phyloP scores from a whole-genome alignment of 2,113 vertebrate genomes.

The Empidonax alnorum region DNA sequence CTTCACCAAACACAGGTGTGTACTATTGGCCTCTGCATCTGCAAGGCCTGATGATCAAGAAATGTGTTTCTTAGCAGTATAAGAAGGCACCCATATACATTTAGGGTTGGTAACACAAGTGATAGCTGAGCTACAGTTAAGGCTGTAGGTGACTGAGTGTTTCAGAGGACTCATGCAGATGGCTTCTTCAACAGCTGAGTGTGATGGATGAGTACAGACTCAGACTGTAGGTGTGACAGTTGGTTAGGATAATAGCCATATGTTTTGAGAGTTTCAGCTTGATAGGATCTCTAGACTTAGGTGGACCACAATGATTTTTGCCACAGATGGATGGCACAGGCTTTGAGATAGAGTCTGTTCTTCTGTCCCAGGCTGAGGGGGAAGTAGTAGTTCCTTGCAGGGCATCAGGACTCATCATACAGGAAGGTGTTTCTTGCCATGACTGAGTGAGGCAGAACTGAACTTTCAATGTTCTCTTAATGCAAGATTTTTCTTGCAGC shows the following conservation, averaged over 20 bases:
- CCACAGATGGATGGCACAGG: neutral
- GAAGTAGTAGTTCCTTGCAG: neutral
- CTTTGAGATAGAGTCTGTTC: neutral
- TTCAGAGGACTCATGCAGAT: neutral
- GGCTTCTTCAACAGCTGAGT: neutral
- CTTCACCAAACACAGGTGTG: neutral
- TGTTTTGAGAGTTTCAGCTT: neutral
- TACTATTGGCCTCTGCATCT: neutral
- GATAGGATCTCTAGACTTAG: neutral
- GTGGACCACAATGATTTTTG: neutral
- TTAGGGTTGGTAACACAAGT: neutral
- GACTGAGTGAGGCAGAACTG: neutral
- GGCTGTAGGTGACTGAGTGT: neutral
- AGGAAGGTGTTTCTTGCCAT: neutral
- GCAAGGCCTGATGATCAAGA: neutral
- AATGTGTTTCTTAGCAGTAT: neutral
- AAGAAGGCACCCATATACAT: neutral
- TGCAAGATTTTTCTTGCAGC: neutral
- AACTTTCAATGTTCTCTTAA: neutral
- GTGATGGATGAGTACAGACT: neutral
- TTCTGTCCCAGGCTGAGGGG: neutral
- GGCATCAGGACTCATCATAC: neutral
- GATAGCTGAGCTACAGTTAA: neutral
- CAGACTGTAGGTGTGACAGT: neutral
- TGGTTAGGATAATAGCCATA: neutral